phyloP scores from a whole-genome alignment of 1,140 invertebrate genomes.

The Nephila pilipes region DNA sequence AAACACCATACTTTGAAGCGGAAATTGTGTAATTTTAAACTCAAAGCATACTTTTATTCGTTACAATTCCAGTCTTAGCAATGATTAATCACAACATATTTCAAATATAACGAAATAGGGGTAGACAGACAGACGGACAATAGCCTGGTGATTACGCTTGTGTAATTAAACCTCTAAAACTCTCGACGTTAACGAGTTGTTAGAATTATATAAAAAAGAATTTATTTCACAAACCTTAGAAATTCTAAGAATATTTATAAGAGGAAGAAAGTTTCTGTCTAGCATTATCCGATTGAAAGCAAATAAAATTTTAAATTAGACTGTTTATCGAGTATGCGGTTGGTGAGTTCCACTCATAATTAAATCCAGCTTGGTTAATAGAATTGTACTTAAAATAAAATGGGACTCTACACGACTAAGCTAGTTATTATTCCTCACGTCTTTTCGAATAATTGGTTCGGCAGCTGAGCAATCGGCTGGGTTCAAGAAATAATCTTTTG shows the following conservation, averaged over 20 bases:
- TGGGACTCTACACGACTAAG: not conserved
- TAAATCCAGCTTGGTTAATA: not conserved
- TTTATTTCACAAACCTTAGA: conserved; percentile 4
- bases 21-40: too few relatives aligned
- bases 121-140: not conserved
- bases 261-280: not conserved
- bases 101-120: not conserved
- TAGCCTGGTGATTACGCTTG: not conserved
- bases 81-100: not conserved
- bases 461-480: not conserved
- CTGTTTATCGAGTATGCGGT: not conserved
- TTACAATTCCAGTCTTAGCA: not conserved
- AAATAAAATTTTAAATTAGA: conserved; percentile 29
- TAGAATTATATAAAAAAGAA: not conserved
- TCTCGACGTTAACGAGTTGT: conserved; percentile 2
- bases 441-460: not conserved
- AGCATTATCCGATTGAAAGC: not conserved
- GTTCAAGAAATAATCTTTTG: not conserved
- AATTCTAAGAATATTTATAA: not conserved
- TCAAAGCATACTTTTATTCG: not conserved
- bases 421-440: not conserved
- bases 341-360: not conserved
- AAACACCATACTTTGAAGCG: too few relatives aligned
- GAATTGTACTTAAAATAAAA: not conserved
- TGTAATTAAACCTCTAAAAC: conserved; percentile 29